These are phyloP conservation scores for Myiozetetes cayanensis DNA, from an alignment of 2,113 vertebrate species.

Conservation along the genomic window DNA sequence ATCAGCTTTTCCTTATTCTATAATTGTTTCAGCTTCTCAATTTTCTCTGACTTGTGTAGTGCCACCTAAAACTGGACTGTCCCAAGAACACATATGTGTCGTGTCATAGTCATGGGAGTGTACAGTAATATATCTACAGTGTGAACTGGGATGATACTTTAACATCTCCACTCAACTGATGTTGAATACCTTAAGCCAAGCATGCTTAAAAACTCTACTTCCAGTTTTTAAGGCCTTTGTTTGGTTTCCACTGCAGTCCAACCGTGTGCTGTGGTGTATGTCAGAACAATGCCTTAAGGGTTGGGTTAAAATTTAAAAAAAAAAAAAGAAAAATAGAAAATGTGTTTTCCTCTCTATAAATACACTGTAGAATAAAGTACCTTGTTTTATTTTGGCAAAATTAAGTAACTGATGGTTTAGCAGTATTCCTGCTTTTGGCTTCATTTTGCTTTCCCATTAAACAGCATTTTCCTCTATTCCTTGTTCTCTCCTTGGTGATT, in stretches of 20 bases:
- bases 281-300: neutral
- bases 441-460: neutral
- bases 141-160: neutral
- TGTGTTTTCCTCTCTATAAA: neutral
- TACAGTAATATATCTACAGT: rapidly evolving
- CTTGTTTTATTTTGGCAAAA: neutral
- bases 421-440: neutral
- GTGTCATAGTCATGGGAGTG: neutral
- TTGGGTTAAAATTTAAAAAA: neutral
- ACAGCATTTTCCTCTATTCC: neutral
- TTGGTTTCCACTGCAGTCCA: neutral
- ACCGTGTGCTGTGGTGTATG: neutral
- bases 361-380: neutral
- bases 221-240: neutral
- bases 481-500: neutral
- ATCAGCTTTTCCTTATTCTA: neutral
- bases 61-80: neutral
- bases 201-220: neutral
- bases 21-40: neutral
- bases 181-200: neutral
- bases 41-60: neutral
- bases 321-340: neutral
- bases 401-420: neutral
- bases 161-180: neutral
- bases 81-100: neutral